Conservation (phyloP, 2,888 invertebrate species). For the Eupithecia abbreviata region DNA sequence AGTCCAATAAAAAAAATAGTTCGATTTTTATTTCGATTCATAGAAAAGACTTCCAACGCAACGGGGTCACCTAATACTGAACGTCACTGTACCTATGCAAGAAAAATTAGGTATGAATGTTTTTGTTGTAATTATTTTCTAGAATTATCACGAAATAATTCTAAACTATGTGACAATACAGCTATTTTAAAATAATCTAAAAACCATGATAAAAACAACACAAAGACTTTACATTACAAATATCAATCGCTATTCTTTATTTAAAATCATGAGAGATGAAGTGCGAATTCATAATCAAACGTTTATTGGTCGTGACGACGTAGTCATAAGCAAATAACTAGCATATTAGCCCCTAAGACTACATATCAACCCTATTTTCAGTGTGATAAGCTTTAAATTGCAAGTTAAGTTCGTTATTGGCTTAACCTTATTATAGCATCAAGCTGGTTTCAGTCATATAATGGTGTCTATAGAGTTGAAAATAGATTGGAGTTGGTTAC, state of each 20-base stretch:
- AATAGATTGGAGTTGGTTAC: conserved; percentile 15
- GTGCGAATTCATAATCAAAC: conserved; percentile 30
- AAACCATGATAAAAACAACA: background rate
- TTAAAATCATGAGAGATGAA: conserved; percentile 14
- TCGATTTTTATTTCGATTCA: too few relatives aligned
- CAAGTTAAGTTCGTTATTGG: conserved; percentile 14
- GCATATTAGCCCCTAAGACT: conserved; percentile 39
- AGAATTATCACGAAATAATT: too few relatives aligned
- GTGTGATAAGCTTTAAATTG: conserved; percentile 29
- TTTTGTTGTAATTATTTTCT: too few relatives aligned
- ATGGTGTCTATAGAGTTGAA: background rate
- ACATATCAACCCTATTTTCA: conserved; percentile 8
- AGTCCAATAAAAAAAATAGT: too few relatives aligned
- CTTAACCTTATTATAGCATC: conserved; percentile 26
- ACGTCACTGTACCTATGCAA: too few relatives aligned
- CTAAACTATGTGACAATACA: too few relatives aligned
- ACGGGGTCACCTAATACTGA: too few relatives aligned
- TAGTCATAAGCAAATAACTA: conserved; percentile 46
- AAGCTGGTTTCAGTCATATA: background rate
- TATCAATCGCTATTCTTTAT: conserved; percentile 2
- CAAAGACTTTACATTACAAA: background rate
- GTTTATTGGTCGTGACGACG: conserved; percentile 43
- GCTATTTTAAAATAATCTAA: background rate
- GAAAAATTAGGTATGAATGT: too few relatives aligned
- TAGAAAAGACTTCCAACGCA: too few relatives aligned